Conservation (phyloP, 2,888 invertebrate species). For the Suillia variegata region DNA sequence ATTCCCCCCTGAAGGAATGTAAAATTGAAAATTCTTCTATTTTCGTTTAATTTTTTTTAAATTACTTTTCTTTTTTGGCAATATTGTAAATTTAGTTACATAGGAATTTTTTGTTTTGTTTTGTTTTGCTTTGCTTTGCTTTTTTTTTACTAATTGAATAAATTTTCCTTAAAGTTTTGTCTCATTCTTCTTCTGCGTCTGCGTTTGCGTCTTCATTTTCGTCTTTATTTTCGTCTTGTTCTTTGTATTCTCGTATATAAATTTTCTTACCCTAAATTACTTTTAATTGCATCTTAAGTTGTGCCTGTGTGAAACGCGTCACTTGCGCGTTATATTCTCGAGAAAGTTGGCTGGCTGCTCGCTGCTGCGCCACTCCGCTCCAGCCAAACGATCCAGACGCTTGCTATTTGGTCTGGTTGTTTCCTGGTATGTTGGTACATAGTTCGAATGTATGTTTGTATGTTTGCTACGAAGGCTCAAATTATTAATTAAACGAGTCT, state of each 20-base stretch:
- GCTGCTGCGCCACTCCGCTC: not conserved
- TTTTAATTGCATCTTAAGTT: slow-evolving; percentile 24
- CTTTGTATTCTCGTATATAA: slow-evolving; percentile 13
- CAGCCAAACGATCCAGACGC: not conserved
- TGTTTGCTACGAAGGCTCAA: slow-evolving; percentile 6
- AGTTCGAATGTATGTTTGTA: not conserved
- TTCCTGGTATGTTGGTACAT: not conserved
- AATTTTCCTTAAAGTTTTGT: slow-evolving; percentile 13
- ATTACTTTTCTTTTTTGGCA: slow-evolving; percentile 10
- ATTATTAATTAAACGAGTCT: slow-evolving; percentile 14
- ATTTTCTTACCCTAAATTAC: slow-evolving; percentile 23
- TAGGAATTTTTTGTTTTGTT: too few species aligned
- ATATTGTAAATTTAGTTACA: slow-evolving; percentile 25
- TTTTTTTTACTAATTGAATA: slow-evolving; percentile 31
- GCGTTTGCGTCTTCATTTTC: slow-evolving; percentile 7
- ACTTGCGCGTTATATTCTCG: not conserved
- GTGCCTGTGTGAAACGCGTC: slow-evolving; percentile 6
- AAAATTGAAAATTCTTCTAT: not conserved
- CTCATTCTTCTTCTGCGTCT: not conserved
- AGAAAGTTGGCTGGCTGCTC: not conserved
- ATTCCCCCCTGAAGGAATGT: not conserved
- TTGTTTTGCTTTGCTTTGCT: too few species aligned
- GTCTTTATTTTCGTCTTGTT: too few species aligned
- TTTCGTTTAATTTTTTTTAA: slow-evolving; percentile 1
- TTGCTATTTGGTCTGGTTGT: not conserved